Base-by-base conservation (phyloP, 1,140 invertebrate species). In the Temnothorax longispinosus region DNA sequence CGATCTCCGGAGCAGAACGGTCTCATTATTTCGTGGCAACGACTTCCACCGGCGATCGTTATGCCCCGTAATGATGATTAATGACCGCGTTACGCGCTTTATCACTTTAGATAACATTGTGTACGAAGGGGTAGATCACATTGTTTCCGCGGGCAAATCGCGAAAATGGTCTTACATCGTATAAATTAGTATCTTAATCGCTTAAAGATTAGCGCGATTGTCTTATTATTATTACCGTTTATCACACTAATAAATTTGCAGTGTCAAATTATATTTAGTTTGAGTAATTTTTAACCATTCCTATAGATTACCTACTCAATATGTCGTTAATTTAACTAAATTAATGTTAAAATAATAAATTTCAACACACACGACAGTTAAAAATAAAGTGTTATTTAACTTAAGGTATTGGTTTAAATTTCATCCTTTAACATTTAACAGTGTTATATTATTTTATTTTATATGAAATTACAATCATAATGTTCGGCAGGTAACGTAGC, bases 21-120 rank as follows among this genome's bases (percentile, higher is more conserved):
- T 87, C 87, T 87, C 89, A 85, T 91, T 91, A 90, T 90, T 90
- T 74, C 84, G 84, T 90, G 56, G 74, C 85, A 91, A 60, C 80
- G 65, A 86, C 86, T 89, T 82, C 77, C 44, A 72, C 47, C 72
- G 80, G 38, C 50, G 76, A 84, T 84, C 69, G 50, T 84, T 80
- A 80, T 47, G 52, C 18, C 27, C 27, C 41, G 60, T 89, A 89
- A 89, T 89, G 82, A 89, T 89, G 88, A 89, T 89, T 89, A 88
- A 89, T 3, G 88, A 44, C 21, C 11, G 38, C 41, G 69, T 67
- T 67, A 32, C 15, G 65, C 72, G 52, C 21, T 85, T 85, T 84
- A 87, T 89, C 76, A 71, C 65, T 86, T 81, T 86, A 44, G 10
- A 10, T 44, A 44, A 44, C 21, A 71, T 81, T 71, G 35, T 47